phyloP scores from a whole-genome alignment of 2,888 invertebrate genomes.

The Drosophila suboccidentalis region DNA sequence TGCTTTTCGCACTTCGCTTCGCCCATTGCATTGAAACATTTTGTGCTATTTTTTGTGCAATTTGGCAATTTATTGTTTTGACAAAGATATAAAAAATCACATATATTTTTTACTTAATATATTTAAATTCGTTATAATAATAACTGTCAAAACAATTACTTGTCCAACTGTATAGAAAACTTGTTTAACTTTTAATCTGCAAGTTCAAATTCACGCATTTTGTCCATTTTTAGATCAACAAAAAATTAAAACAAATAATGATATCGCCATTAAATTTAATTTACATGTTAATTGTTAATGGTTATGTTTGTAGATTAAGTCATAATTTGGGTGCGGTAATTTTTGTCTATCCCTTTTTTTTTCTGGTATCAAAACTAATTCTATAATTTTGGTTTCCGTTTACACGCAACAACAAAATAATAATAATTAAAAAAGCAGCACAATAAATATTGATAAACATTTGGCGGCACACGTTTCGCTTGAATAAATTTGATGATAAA shows the following conservation, averaged over 20 bases:
- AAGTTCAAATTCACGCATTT: slow-evolving; percentile 3
- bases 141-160: not conserved
- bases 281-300: slow-evolving; percentile 73
- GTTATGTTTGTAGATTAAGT: slow-evolving; percentile 67
- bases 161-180: not conserved
- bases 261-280: slow-evolving; percentile 33
- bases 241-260: not conserved
- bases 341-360: slow-evolving; percentile 13
- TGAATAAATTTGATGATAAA: slow-evolving; percentile 51
- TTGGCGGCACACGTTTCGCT: slow-evolving; percentile 58
- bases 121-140: no score
- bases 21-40: slow-evolving; percentile 48
- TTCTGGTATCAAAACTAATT: slow-evolving; percentile 31
- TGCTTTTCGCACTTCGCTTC: not conserved
- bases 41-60: slow-evolving; percentile 32
- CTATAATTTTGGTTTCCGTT: slow-evolving; percentile 50
- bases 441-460: slow-evolving; percentile 76
- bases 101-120: no score
- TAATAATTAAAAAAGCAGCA: slow-evolving; percentile 62
- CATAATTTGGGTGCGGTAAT: slow-evolving; percentile 61
- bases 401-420: slow-evolving; percentile 46
- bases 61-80: not conserved
- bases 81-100: not conserved
- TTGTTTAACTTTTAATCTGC: not conserved
- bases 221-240: slow-evolving; percentile 19